Percentiles rank a stretch among this genome's conserved stretches.
Conservation (phyloP, 2,888 invertebrate species). For the Heliothis peltigera region DNA sequence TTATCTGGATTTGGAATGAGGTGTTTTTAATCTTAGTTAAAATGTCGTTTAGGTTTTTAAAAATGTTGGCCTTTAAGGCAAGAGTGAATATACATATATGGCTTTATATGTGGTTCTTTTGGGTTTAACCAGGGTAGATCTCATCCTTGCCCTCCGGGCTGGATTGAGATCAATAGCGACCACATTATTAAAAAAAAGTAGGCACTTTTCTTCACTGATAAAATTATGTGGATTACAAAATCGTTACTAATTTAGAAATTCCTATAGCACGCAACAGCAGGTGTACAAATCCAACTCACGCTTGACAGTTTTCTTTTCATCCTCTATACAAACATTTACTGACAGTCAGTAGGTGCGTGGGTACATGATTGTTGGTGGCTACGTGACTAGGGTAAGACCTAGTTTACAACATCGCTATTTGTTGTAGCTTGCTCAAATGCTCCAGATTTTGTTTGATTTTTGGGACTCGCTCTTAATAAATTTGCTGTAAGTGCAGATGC, state of each 20-base stretch:
- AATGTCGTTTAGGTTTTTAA: too few relatives aligned
- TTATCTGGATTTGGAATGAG: too few relatives aligned
- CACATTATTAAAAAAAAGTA: too few relatives aligned
- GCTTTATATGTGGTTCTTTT: too few relatives aligned
- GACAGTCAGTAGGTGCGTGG: slow-evolving; percentile 43
- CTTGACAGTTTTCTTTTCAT: slow-evolving; percentile 14
- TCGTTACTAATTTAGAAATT: neutral
- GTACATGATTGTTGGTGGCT: slow-evolving; percentile 2
- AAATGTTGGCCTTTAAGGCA: too few relatives aligned
- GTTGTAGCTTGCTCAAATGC: neutral
- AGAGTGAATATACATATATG: too few relatives aligned
- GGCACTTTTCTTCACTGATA: too few relatives aligned
- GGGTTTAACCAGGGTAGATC: too few relatives aligned
- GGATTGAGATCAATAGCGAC: too few relatives aligned
- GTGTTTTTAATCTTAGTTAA: too few relatives aligned
- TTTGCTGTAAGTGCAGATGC: too few relatives aligned
- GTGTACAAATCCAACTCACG: neutral
- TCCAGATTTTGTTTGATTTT: neutral
- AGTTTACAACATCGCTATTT: neutral
- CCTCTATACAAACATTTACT: slow-evolving; percentile 22
- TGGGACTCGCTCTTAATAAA: neutral
- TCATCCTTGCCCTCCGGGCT: too few relatives aligned
- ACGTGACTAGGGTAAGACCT: slow-evolving; percentile 43
- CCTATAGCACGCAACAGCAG: neutral
- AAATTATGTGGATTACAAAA: neutral